Evolutionary conservation across 1,140 invertebrate species (phyloP).

Genomic region (Potamilus streckersoni): DNA sequence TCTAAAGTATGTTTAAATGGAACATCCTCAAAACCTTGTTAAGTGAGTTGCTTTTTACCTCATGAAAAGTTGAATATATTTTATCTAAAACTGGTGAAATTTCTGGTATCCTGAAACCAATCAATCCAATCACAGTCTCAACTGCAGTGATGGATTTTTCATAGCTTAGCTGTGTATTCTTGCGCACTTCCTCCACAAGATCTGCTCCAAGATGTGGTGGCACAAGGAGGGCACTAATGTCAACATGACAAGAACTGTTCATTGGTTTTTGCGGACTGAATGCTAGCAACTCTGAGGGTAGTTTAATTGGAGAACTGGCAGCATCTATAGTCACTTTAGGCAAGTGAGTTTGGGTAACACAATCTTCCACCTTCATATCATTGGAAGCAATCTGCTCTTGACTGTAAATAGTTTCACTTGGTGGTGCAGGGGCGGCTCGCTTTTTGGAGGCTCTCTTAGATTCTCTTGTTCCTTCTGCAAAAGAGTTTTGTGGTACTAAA

Average conservation of each 20-base stretch:
- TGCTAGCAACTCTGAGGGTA: neutral
- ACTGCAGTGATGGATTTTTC: conserved; percentile 88
- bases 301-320: too few species aligned
- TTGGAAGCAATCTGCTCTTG: too few species aligned
- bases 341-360: too few species aligned
- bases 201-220: conserved; percentile 50
- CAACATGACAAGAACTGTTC: conserved; percentile 20
- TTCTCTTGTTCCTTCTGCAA: too few species aligned
- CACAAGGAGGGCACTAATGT: conserved; percentile 26
- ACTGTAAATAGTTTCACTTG: too few species aligned
- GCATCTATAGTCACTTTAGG: too few species aligned
- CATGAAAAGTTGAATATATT: conserved; percentile 41
- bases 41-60: conserved; percentile 30
- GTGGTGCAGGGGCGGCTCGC: too few species aligned
- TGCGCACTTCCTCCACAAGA: conserved; percentile 74
- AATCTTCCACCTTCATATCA: too few species aligned
- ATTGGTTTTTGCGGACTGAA: conserved; percentile 21
- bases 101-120: conserved; percentile 54
- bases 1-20: too few species aligned
- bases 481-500: too few species aligned
- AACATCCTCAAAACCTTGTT: neutral
- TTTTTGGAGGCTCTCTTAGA: too few species aligned
- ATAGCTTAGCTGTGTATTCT: conserved; percentile 86
- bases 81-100: conserved; percentile 49
- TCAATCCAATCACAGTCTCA: conserved; percentile 76